These are phyloP conservation scores for Coracias cyanogaster DNA, from an alignment of 2,797 vertebrate species.

Conservation along the genomic window DNA sequence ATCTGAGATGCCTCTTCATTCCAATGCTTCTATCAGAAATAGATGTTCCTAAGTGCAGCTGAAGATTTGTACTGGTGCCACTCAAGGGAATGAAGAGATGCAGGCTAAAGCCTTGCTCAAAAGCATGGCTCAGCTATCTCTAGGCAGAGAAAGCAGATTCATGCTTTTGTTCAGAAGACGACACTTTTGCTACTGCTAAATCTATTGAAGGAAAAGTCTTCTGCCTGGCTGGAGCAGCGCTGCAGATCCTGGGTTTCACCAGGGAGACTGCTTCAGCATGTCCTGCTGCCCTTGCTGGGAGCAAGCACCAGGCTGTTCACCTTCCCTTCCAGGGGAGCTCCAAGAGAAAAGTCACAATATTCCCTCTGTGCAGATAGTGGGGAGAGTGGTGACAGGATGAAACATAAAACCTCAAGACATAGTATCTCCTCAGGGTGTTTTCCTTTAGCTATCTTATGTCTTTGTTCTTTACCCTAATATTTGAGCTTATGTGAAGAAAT, in stretches of 20 bases:
- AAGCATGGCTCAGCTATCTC: fast-evolving
- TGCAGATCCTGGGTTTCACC: not conserved
- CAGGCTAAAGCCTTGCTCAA: not conserved
- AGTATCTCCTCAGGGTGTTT: not conserved
- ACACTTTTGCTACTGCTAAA: not conserved
- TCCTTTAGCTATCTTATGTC: not conserved
- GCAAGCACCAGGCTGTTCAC: fast-evolving
- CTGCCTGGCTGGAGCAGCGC: not conserved
- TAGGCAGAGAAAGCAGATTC: not conserved
- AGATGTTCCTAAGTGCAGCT: not conserved
- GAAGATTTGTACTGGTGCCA: not conserved
- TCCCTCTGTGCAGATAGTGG: fast-evolving
- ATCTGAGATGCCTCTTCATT: conserved; percentile 25
- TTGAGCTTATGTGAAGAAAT: not conserved
- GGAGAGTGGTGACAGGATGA: not conserved
- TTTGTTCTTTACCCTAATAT: not conserved
- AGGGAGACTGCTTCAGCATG: not conserved
- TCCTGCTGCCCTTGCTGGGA: not conserved
- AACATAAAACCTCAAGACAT: not conserved
- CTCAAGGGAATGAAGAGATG: not conserved
- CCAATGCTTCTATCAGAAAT: conserved; percentile 19
- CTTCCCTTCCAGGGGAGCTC: not conserved
- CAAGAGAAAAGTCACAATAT: not conserved
- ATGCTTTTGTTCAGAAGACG: not conserved
- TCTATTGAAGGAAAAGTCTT: not conserved